phyloP scores from a whole-genome alignment of 2,113 vertebrate genomes.

The Silurus glanis region DNA sequence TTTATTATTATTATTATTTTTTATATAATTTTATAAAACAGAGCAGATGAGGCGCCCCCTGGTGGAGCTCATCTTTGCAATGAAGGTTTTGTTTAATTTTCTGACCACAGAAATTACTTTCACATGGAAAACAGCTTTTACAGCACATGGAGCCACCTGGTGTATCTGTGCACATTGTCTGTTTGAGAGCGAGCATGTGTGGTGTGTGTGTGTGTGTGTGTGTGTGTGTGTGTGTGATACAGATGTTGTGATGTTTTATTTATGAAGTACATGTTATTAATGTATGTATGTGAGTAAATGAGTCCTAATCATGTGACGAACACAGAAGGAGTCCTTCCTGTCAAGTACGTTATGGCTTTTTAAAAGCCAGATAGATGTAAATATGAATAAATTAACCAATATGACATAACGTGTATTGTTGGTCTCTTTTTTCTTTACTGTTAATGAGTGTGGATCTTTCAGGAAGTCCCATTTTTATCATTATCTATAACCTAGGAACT shows the following conservation, averaged over 20 bases:
- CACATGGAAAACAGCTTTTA: constrained; percentile 21
- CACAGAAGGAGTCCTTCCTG: neutral
- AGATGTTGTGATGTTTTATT: constrained; percentile 43
- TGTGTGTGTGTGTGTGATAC: neutral
- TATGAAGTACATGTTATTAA: constrained; percentile 47
- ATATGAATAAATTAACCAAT: constrained; percentile 43
- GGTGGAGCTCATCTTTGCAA: constrained; percentile 1
- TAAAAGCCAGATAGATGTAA: constrained; percentile 41
- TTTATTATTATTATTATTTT: neutral
- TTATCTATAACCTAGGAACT: neutral
- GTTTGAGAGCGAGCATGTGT: neutral
- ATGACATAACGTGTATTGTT: neutral
- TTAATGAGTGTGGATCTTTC: neutral
- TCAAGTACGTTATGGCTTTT: constrained; percentile 39
- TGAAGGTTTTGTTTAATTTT: neutral
- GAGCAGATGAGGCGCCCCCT: neutral
- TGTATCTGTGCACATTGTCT: constrained; percentile 13
- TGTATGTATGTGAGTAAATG: neutral
- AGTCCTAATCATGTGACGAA: constrained; percentile 8
- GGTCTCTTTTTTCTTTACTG: neutral
- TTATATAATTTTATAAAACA: neutral
- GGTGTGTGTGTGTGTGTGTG: neutral
- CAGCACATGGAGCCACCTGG: constrained; percentile 41
- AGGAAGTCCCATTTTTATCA: neutral
- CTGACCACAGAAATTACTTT: constrained; percentile 20